A percentile compares a stretch with the other conserved stretches of the same genome.
Evolutionary conservation across 2,797 vertebrate genomes (phyloP).

Genomic region (Florisuga fusca): DNA sequence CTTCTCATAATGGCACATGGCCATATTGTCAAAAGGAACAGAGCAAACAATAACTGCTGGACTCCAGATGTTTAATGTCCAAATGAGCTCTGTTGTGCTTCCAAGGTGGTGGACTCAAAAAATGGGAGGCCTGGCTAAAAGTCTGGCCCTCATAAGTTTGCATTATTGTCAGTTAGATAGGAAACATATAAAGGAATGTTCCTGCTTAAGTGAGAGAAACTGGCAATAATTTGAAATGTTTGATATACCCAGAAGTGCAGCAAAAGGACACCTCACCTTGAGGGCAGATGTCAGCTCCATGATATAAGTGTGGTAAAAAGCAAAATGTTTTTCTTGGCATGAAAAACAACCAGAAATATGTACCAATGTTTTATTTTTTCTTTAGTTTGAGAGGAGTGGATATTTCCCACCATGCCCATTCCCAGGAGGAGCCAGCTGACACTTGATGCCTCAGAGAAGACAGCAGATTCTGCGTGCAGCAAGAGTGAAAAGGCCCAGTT

Average conservation of each 20-base stretch:
- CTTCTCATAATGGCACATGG: background rate
- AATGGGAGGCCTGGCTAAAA: constrained; percentile 17
- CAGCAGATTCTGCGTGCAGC: background rate
- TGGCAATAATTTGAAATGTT: constrained; percentile 35
- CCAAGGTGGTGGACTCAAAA: background rate
- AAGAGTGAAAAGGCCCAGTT: background rate
- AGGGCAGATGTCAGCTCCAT: constrained; percentile 21
- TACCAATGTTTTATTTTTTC: background rate
- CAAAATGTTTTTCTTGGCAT: constrained; percentile 26
- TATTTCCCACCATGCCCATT: background rate
- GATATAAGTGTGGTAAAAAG: background rate
- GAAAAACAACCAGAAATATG: background rate
- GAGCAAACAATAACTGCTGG: constrained; percentile 10
- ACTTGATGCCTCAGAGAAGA: background rate
- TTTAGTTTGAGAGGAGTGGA: background rate
- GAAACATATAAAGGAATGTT: constrained; percentile 20
- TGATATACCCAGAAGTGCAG: constrained; percentile 15
- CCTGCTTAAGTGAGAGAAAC: constrained; percentile 22
- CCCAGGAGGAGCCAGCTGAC: background rate
- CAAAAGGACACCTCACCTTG: constrained; percentile 34
- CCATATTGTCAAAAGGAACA: constrained; percentile 10
- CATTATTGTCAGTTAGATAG: constrained; percentile 23
- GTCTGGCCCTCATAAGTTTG: background rate
- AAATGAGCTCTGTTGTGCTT: background rate
- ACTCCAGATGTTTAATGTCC: background rate